Base-by-base conservation (phyloP, 2,888 invertebrate genomes). In the Chrysopilus asiliformis region DNA sequence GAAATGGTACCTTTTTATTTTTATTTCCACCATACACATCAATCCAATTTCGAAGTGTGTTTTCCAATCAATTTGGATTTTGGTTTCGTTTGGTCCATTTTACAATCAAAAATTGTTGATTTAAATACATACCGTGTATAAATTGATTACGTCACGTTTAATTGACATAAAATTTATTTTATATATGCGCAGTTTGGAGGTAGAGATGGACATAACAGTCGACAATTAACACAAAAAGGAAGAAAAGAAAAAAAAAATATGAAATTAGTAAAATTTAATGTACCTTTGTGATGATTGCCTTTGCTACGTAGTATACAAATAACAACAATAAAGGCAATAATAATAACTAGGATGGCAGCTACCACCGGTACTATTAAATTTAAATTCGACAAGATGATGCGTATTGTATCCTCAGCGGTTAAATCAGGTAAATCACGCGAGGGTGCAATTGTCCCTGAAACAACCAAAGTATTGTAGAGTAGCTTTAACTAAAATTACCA, bases 361-460 rank as follows among this genome's bases (percentile, higher is more conserved):
- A 86, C 83, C 53, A 91, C 84, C 39, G 91, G 91, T 56, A 93
- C 85, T 68, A 93, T 84, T 59, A 93, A 78, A 72, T 89, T 87
- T 60, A 90, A 75, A 68, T 90, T 86, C 54, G 84, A 79, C 67
- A 87, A 76, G 65, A 89, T 77, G 58, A 84, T 78, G 73, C 81
- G 81, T 68, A 86, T 72, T 51, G 85, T 83, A 65, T 83, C 83
- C 67, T 84, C 83, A 56, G 75, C 69, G 55, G 79, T 79, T 56
- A 76, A 70, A 53, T 77, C 71, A 58, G 80, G 79, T 56, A 82
- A 71, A 64, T 85, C 86, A 66, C 85, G 81, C 63, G 79, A 78
- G 68, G 87, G 87, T 68, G 89, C 85, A 69, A 89, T 82, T 70
- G 87, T 87, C 80, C 87, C 87, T 89, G 85, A 76, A 86, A 86